Evolutionary conservation across 2,797 vertebrate genomes (phyloP).

Genomic region (Hylomyscus alleni): DNA sequence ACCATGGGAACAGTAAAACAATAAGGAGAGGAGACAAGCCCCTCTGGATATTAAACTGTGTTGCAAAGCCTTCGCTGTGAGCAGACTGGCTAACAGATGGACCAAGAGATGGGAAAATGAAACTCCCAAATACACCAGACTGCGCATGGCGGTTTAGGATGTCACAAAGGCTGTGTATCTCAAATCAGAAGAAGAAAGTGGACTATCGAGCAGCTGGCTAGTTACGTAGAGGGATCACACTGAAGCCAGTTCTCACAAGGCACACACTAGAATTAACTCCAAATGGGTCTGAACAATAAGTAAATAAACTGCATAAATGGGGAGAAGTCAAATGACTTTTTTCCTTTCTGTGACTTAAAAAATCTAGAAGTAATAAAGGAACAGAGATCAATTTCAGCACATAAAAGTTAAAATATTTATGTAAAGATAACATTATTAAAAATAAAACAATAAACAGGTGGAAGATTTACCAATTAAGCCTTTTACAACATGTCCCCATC

Average conservation of each 20-base stretch:
- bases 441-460: constrained; percentile 16
- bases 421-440: constrained; percentile 31
- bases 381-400: neutral
- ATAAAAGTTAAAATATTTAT: constrained; percentile 16
- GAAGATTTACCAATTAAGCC: neutral
- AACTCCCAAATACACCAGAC: neutral
- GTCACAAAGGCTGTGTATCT: constrained; percentile 24
- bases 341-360: constrained; percentile 36
- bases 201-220: neutral
- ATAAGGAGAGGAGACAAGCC: neutral
- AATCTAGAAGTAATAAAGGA: constrained; percentile 16
- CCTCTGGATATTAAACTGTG: neutral
- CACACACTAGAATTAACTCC: constrained; percentile 4
- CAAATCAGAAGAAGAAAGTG: neutral
- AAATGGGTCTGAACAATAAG: neutral
- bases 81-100: neutral
- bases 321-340: constrained; percentile 2
- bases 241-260: neutral
- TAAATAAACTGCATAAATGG: neutral
- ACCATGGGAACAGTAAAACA: constrained; percentile 48
- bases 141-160: neutral
- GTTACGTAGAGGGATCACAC: neutral
- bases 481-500: neutral
- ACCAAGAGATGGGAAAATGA: constrained; percentile 51
- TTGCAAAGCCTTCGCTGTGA: neutral